Evolutionary conservation across 2,888 invertebrate species (phyloP).

Genomic region (Ichneumon xanthorius): DNA sequence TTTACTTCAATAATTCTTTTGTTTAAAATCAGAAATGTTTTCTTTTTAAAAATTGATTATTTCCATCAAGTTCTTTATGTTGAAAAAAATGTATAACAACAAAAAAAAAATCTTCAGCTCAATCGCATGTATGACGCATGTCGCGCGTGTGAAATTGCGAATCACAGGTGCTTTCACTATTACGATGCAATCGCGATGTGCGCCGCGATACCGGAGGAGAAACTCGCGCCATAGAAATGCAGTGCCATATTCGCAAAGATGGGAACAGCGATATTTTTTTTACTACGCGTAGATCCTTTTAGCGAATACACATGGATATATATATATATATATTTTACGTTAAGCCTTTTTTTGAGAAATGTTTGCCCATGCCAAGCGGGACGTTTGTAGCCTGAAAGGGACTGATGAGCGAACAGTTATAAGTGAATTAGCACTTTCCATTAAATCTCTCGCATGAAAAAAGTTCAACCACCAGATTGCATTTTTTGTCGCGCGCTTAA

Average conservation of each 20-base stretch:
- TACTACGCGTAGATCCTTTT: not conserved
- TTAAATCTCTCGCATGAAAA: too few species aligned
- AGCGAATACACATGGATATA: not conserved
- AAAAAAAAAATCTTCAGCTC: not conserved
- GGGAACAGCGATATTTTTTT: not conserved
- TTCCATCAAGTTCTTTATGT: not conserved
- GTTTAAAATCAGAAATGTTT: not conserved
- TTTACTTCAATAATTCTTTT: not conserved
- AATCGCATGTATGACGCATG: not conserved
- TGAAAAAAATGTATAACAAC: not conserved
- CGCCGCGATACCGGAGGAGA: constrained; percentile 15
- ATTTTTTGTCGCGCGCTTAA: too few species aligned
- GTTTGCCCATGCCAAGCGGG: too few species aligned
- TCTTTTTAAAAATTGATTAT: not conserved
- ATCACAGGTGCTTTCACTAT: constrained; percentile 30
- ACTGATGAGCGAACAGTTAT: too few species aligned
- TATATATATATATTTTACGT: not conserved
- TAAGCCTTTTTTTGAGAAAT: too few species aligned
- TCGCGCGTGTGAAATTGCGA: not conserved
- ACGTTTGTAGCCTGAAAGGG: too few species aligned
- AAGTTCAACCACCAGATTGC: too few species aligned
- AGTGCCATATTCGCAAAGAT: not conserved
- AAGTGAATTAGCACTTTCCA: too few species aligned
- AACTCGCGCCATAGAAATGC: constrained; percentile 25
- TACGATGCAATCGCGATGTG: constrained; percentile 24